phyloP scores from a whole-genome alignment of 2,888 invertebrate genomes.

The Epinotia ramella region DNA sequence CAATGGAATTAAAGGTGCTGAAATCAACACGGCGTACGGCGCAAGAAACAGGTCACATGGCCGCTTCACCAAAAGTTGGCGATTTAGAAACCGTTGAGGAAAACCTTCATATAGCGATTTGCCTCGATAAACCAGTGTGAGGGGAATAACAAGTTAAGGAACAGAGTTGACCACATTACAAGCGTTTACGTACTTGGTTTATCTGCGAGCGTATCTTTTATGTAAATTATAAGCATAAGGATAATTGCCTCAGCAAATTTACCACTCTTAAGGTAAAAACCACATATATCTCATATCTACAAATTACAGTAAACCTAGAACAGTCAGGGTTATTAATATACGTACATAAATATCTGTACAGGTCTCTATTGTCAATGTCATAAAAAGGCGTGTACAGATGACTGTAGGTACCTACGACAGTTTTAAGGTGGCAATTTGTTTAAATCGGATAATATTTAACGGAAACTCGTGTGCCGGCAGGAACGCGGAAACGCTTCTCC shows the following conservation, averaged over 20 bases:
- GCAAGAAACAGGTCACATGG: not conserved
- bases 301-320: not conserved
- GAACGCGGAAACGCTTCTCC: slow-evolving; percentile 92
- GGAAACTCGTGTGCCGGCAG: slow-evolving; percentile 74
- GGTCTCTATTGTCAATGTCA: too few species aligned
- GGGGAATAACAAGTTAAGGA: slow-evolving; percentile 41
- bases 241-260: slow-evolving; percentile 14
- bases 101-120: slow-evolving; percentile 36
- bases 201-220: not conserved
- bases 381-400: too few species aligned
- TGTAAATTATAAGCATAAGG: slow-evolving; percentile 20
- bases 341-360: too few species aligned
- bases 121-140: slow-evolving; percentile 30
- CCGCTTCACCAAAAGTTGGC: not conserved
- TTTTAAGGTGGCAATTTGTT: too few species aligned
- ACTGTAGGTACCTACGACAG: not conserved
- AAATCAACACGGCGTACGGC: not conserved
- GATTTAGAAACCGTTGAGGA: slow-evolving; percentile 30
- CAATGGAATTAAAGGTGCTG: too few species aligned
- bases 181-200: not conserved
- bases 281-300: not conserved
- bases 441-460: too few species aligned
- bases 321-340: too few species aligned
- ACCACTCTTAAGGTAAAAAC: slow-evolving; percentile 3
- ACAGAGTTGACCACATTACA: slow-evolving; percentile 18